Conservation (phyloP, 2,797 vertebrate genomes). For the Sitta carolinensis region DNA sequence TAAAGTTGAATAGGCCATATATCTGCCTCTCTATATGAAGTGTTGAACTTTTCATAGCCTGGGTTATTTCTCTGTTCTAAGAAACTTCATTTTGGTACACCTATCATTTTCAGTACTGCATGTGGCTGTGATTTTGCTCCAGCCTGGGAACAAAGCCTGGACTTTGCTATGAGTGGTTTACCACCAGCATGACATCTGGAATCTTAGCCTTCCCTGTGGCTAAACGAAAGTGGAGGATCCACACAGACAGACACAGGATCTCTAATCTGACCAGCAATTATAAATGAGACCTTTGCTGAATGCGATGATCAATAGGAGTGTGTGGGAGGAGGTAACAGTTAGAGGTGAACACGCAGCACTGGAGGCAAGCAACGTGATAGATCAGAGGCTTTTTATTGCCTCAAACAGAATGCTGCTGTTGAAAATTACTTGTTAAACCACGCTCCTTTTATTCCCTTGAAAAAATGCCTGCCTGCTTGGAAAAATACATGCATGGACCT, state of each 20-base stretch:
- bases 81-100: neutral
- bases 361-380: neutral
- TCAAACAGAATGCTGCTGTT: neutral
- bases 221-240: neutral
- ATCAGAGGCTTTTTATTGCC: neutral
- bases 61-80: neutral
- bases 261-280: neutral
- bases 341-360: neutral
- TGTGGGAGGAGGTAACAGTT: constrained; percentile 13
- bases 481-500: neutral
- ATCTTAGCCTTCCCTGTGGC: neutral
- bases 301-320: neutral
- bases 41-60: neutral
- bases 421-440: neutral
- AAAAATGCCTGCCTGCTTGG: neutral
- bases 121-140: neutral
- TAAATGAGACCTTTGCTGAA: neutral
- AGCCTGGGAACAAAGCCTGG: neutral
- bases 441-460: neutral
- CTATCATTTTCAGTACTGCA: neutral
- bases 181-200: neutral
- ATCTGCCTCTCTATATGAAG: neutral
- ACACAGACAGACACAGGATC: neutral
- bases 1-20: neutral
- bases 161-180: neutral